These are phyloP conservation scores for Stenolophus ochropezus DNA, from an alignment of 2,888 invertebrate species.

Conservation along the genomic window DNA sequence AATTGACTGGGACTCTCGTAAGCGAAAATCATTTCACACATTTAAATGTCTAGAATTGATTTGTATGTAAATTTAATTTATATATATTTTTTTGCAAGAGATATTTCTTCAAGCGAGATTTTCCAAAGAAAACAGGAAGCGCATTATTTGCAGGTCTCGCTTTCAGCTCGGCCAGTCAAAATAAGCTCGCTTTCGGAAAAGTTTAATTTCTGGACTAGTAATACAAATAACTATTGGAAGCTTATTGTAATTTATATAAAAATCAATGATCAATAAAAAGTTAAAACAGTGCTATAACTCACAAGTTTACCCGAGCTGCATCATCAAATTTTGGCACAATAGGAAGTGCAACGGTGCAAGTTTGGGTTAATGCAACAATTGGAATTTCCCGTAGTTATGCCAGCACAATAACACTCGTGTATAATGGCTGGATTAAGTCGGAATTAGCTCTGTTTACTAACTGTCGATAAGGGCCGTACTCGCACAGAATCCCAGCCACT, in stretches of 20 bases:
- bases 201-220: no score
- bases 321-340: background rate
- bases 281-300: background rate
- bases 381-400: background rate
- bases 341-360: background rate
- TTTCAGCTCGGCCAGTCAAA: no score
- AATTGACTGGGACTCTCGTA: no score
- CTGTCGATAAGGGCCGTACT: constrained; percentile 23
- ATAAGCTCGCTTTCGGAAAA: no score
- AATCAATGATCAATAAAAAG: background rate
- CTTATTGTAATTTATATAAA: background rate
- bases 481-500: background rate
- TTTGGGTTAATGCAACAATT: constrained; percentile 16
- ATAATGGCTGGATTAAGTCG: constrained; percentile 20
- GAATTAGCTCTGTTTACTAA: constrained; percentile 19
- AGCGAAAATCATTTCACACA: no score
- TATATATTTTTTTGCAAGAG: no score
- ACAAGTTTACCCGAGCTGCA: background rate
- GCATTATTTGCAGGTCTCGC: no score
- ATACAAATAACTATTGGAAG: no score
- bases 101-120: no score
- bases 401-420: background rate
- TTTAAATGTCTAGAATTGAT: no score
- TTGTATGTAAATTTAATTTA: no score
- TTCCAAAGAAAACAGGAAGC: no score